phyloP scores from a whole-genome alignment of 1,140 invertebrate genomes.

The Phymorhynchus buccinoides region DNA sequence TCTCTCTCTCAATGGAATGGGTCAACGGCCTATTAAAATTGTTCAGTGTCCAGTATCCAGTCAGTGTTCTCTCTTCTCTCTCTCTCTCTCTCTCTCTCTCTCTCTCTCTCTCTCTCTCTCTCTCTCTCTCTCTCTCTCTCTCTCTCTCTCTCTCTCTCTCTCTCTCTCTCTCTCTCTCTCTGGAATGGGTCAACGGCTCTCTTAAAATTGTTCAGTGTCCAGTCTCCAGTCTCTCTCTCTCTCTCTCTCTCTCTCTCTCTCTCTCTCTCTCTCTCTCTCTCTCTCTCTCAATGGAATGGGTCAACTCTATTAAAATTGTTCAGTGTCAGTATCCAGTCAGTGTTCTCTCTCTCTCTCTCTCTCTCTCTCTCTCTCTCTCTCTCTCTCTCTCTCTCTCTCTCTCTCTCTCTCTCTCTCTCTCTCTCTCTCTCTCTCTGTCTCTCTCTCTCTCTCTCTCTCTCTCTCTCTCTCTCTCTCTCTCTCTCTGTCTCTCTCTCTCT shows the following conservation, averaged over 20 bases:
- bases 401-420: neutral
- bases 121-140: neutral
- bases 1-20: neutral
- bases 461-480: neutral
- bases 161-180: neutral
- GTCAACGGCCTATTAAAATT: too few species aligned
- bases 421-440: neutral
- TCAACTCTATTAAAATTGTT: too few species aligned
- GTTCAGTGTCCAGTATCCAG: too few species aligned
- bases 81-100: too few species aligned
- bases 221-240: neutral
- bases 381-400: too few species aligned
- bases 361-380: neutral
- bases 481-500: neutral
- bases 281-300: neutral
- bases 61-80: too few species aligned
- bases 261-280: neutral
- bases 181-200: too few species aligned
- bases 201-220: too few species aligned
- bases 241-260: neutral
- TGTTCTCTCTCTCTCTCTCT: too few species aligned
- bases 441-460: neutral
- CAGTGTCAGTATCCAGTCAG: too few species aligned
- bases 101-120: too few species aligned
- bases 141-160: neutral